Evolutionary conservation across 1,140 invertebrate genomes (phyloP).

Genomic region (Cephus cinctus): DNA sequence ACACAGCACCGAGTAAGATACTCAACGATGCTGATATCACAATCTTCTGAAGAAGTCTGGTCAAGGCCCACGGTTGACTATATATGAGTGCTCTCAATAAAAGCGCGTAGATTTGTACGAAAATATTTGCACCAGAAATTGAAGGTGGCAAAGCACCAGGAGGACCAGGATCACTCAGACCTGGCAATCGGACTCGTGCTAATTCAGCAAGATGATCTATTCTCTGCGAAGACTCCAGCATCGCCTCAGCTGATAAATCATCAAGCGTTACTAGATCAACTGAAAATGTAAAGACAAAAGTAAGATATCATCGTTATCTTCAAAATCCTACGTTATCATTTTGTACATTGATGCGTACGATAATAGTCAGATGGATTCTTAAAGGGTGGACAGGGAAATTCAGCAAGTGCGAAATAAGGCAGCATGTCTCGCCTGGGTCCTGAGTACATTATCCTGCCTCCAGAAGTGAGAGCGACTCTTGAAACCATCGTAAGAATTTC

Average conservation of each 20-base stretch:
- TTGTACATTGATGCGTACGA: too few relatives aligned
- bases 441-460: slow-evolving; percentile 87
- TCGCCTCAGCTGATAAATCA: slow-evolving; percentile 87
- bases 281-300: slow-evolving; percentile 46
- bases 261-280: slow-evolving; percentile 93
- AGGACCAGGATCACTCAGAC: slow-evolving; percentile 73
- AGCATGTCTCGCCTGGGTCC: slow-evolving; percentile 86
- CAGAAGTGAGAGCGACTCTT: slow-evolving; percentile 81
- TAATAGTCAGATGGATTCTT: slow-evolving; percentile 98
- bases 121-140: slow-evolving; percentile 60
- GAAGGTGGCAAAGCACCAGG: slow-evolving; percentile 71
- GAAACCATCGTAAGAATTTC: slow-evolving; percentile 95
- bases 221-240: slow-evolving; percentile 89
- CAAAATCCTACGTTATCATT: too few relatives aligned
- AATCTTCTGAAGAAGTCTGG: slow-evolving; percentile 74
- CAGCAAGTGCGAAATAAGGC: slow-evolving; percentile 89
- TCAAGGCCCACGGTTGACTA: slow-evolving; percentile 83
- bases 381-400: slow-evolving; percentile 92
- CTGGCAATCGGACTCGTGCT: slow-evolving; percentile 63
- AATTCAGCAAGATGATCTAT: slow-evolving; percentile 87
- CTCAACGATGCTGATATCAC: slow-evolving; percentile 78
- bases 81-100: slow-evolving; percentile 68
- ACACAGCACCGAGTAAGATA: slow-evolving; percentile 81
- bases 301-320: slow-evolving; percentile 1
- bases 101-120: slow-evolving; percentile 68